phyloP scores from a whole-genome alignment of 2,888 invertebrate genomes.

The Drosophila pseudotalamancana region DNA sequence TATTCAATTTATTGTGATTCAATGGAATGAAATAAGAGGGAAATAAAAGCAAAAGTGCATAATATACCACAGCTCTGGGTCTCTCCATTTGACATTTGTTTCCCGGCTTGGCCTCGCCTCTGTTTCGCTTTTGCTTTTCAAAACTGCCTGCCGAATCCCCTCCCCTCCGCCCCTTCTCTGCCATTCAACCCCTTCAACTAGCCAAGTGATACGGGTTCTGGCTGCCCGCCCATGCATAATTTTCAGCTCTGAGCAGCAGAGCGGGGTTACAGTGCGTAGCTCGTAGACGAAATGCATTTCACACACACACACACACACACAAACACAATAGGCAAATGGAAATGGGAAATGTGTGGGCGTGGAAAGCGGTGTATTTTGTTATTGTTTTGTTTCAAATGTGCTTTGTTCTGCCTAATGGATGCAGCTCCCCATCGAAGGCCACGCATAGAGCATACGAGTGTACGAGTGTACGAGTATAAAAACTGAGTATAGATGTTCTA shows the following conservation, averaged over 20 bases:
- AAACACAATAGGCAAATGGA: constrained; percentile 14
- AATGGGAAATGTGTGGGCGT: constrained; percentile 58
- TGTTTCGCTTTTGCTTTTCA: constrained; percentile 53
- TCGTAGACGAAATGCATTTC: constrained; percentile 45
- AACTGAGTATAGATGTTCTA: neutral
- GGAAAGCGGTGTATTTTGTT: constrained; percentile 4
- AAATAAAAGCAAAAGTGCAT: constrained; percentile 64
- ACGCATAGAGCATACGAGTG: constrained; percentile 2
- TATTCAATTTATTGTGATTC: constrained; percentile 39
- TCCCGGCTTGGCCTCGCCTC: constrained; percentile 33
- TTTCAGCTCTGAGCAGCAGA: constrained; percentile 28
- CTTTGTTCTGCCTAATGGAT: constrained; percentile 36
- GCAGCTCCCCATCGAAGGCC: constrained; percentile 24
- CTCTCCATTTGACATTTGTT: constrained; percentile 26
- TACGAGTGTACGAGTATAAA: no score
- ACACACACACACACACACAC: constrained; percentile 26
- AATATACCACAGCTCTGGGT: constrained; percentile 29
- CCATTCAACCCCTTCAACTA: no score
- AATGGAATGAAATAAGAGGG: constrained; percentile 29
- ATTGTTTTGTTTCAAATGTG: constrained; percentile 33
- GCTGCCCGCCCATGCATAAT: constrained; percentile 73
- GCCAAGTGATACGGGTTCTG: constrained; percentile 29
- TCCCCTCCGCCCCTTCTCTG: neutral
- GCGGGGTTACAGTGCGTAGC: constrained; percentile 37
- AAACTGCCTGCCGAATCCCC: neutral